Evolutionary conservation across 2,797 vertebrate genomes (phyloP), one percentile per base, ranked within the genome.

Genomic region (Danio kyathit): DNA sequence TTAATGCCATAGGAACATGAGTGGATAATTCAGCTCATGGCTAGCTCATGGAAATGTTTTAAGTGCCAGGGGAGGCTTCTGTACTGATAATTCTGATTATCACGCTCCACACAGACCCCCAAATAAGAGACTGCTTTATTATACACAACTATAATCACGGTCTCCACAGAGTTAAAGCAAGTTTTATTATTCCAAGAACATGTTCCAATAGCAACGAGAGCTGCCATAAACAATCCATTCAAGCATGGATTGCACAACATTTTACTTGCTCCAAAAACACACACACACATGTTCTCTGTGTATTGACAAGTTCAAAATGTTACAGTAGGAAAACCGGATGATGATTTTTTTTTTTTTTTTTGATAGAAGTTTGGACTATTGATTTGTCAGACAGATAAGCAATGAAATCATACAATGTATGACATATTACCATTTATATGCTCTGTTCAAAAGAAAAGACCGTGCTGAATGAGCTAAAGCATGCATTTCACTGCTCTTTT

Each of bases 21-120:
- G 82, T 57, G 54, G 74, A 61, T 82, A 82, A 79, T 83, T 83
- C 13, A 65, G 59, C 61, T 81, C 61, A 74, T 67, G 16, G 17
- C 69, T 81, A 69, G 7, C 49, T 82, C 76, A 90, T 84, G 83
- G 83, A 89, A 78, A 85, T 56, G 17, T 29, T 14, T 60, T 66
- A 49, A 10, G 12, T 73, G 73, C 69, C 67, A 77, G 56, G 7
- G 9, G 59, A 74, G 83, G 77, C 59, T 79, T 48, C 43, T 80
- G 83, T 80, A 83, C 80, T 90, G 76, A 84, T 61, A 85, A 81
- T 86, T 85, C 88, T 82, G 79, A 88, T 88, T 90, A 86, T 49
- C 82, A 69, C 81, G 54, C 40, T 71, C 84, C 59, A 60, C 16
- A 79, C 48, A 51, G 40, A 13, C 75, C 82, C 81, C 80, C 86